phyloP scores from a whole-genome alignment of 1,140 invertebrate species.

The Brachionus koreanus region DNA sequence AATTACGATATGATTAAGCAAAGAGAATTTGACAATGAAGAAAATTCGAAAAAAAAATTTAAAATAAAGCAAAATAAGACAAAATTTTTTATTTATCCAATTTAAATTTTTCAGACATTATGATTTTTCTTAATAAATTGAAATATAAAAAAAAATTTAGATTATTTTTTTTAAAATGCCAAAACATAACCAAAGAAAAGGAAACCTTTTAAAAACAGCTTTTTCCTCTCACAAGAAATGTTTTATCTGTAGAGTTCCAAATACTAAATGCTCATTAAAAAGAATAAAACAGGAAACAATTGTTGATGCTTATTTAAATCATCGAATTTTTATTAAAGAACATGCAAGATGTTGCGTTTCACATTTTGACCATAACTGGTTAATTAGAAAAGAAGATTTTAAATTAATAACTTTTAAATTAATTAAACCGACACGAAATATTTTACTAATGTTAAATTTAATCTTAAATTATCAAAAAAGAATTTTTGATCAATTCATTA shows the following conservation, averaged over 20 bases:
- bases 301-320: neutral
- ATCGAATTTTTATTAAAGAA: conserved; percentile 16
- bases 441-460: neutral
- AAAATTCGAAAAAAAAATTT: no score
- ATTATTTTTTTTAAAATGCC: no score
- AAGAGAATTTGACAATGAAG: no score
- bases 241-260: neutral
- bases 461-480: neutral
- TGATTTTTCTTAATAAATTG: no score
- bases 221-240: neutral
- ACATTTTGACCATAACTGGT: neutral
- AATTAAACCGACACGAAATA: neutral
- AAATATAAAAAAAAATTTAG: no score
- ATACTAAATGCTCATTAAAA: neutral
- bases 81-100: no score
- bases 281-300: neutral
- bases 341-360: neutral
- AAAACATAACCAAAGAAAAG: no score
- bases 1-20: no score
- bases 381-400: neutral
- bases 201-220: neutral
- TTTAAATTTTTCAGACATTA: no score
- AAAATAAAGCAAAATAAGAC: no score
- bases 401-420: neutral
- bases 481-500: neutral